phyloP scores from a whole-genome alignment of 2,797 vertebrate genomes.

The Mus spretus region DNA sequence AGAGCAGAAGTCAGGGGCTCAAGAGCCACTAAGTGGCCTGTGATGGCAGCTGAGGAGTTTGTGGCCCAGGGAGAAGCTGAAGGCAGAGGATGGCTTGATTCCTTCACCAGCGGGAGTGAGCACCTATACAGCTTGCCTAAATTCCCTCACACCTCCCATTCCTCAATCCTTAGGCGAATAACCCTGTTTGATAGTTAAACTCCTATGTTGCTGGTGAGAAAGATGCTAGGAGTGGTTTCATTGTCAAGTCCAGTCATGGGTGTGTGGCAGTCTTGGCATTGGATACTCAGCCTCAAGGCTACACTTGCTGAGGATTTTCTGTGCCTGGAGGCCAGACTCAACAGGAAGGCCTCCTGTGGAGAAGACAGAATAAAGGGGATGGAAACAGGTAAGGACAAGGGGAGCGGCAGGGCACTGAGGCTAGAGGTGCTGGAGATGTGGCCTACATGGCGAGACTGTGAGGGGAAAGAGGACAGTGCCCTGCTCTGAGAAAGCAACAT shows the following conservation, averaged over 20 bases:
- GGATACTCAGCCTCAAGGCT: not conserved
- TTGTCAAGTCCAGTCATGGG: not conserved
- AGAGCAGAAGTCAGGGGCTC: not conserved
- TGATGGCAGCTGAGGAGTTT: not conserved
- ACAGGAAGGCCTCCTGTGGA: not conserved
- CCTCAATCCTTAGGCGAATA: not conserved
- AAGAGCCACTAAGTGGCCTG: not conserved
- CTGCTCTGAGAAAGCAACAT: not conserved
- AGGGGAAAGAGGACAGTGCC: not conserved
- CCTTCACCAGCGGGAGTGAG: not conserved
- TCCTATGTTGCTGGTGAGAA: not conserved
- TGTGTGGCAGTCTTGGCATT: not conserved
- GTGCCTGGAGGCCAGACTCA: not conserved
- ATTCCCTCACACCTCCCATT: not conserved
- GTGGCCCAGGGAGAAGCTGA: not conserved
- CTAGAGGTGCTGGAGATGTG: no score
- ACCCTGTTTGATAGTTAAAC: not conserved
- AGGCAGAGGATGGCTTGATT: not conserved
- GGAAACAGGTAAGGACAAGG: not conserved
- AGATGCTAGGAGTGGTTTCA: not conserved
- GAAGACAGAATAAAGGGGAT: not conserved
- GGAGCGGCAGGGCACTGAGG: not conserved
- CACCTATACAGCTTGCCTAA: fast-evolving
- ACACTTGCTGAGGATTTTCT: not conserved
- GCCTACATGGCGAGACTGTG: not conserved